Conservation (phyloP, 2,888 invertebrate genomes). For the Andrena bicolor region DNA sequence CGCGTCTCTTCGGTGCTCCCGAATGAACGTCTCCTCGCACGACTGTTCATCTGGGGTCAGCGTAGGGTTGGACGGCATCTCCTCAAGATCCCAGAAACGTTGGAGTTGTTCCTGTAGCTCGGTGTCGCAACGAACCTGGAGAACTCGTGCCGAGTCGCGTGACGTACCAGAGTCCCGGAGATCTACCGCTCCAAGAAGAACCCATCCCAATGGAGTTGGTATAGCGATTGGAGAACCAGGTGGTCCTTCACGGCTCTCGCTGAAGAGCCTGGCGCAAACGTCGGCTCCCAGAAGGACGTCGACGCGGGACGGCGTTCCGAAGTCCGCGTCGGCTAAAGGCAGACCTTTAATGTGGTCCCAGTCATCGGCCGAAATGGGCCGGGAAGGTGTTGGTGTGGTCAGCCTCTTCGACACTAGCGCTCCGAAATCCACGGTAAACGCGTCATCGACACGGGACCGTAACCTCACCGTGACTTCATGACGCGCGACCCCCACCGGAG, state of each 20-base stretch:
- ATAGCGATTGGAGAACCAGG: too few relatives aligned
- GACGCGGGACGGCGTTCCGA: background rate
- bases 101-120: background rate
- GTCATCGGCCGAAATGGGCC: too few relatives aligned
- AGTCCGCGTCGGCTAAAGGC: too few relatives aligned
- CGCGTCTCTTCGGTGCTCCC: background rate
- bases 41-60: background rate
- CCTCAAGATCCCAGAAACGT: slow-evolving; percentile 2
- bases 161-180: background rate
- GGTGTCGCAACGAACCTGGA: background rate
- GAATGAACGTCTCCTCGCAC: background rate
- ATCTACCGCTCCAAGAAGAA: background rate
- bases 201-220: background rate
- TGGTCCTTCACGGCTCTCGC: background rate
- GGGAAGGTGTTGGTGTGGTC: too few relatives aligned
- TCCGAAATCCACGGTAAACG: too few relatives aligned
- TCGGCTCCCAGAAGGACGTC: background rate
- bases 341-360: too few relatives aligned
- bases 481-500: too few relatives aligned
- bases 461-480: too few relatives aligned
- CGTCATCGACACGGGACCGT: too few relatives aligned
- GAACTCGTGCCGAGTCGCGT: background rate
- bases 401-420: too few relatives aligned
- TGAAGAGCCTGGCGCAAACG: background rate
- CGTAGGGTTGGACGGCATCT: background rate